A percentile compares a stretch with the other conserved stretches of the same genome.
Conservation (phyloP, 2,797 vertebrate genomes). For the Periophthalmus magnuspinnatus region DNA sequence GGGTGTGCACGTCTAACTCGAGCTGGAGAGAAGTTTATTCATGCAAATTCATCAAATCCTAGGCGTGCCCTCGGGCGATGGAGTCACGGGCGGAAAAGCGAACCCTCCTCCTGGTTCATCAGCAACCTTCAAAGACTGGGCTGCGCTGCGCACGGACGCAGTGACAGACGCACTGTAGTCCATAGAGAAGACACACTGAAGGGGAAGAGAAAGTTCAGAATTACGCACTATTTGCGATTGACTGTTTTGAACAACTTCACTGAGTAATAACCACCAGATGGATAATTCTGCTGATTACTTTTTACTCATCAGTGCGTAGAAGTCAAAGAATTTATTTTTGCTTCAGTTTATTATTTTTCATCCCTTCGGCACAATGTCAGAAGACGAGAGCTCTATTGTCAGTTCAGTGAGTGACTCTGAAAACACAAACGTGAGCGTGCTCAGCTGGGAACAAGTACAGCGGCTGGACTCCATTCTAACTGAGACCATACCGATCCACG, state of each 20-base stretch:
- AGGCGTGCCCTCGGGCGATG: slow-evolving; percentile 83
- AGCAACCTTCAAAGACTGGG: slow-evolving; percentile 80
- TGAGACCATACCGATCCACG: slow-evolving; percentile 97
- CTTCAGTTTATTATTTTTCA: not conserved
- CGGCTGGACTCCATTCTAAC: slow-evolving; percentile 92
- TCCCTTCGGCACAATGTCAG: slow-evolving; percentile 81
- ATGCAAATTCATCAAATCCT: slow-evolving; percentile 83
- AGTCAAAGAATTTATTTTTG: slow-evolving; percentile 1
- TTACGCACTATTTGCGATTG: not conserved
- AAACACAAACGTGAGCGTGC: slow-evolving; percentile 85
- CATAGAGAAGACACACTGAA: slow-evolving; percentile 29
- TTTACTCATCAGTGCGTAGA: slow-evolving; percentile 45
- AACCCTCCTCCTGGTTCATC: slow-evolving; percentile 80
- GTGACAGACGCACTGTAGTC: slow-evolving; percentile 47
- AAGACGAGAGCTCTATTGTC: slow-evolving; percentile 78
- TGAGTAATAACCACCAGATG: slow-evolving; percentile 13
- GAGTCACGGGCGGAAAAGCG: slow-evolving; percentile 82
- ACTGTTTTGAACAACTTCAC: slow-evolving; percentile 17
- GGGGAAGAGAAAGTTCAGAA: slow-evolving; percentile 43
- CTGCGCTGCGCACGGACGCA: slow-evolving; percentile 71
- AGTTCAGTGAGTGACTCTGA: slow-evolving; percentile 53
- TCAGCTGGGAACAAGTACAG: slow-evolving; percentile 98
- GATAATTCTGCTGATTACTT: slow-evolving; percentile 21
- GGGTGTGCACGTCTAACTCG: slow-evolving; percentile 53
- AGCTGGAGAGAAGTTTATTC: slow-evolving; percentile 65